A percentile compares a stretch with the other conserved stretches of the same genome.
phyloP scores from a whole-genome alignment of 2,888 invertebrate genomes.

The Ctenicera cuprea region DNA sequence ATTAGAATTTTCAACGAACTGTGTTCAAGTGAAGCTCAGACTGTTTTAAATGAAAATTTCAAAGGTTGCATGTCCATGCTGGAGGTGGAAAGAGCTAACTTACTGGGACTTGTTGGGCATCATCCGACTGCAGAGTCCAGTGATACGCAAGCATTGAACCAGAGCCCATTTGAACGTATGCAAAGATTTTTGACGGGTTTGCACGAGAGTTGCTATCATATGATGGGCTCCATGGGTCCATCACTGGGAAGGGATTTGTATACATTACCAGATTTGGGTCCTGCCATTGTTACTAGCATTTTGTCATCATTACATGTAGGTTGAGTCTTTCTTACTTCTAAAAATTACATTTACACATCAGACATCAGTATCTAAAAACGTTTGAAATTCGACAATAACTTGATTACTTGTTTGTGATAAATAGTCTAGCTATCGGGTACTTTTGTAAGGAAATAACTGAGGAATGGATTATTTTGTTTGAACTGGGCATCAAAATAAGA shows the following conservation, averaged over 20 bases:
- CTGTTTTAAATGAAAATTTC: conserved; percentile 80
- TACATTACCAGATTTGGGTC: conserved; percentile 83
- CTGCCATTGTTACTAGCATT: conserved; percentile 83
- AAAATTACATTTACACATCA: too few species aligned
- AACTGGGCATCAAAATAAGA: too few species aligned
- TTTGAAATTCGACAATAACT: too few species aligned
- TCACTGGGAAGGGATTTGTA: conserved; percentile 92
- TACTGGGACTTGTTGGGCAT: conserved; percentile 79
- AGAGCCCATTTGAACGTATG: conserved; percentile 85
- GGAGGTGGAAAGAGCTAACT: conserved; percentile 85
- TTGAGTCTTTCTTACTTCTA: not conserved
- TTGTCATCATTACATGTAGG: conserved; percentile 79
- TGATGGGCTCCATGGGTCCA: conserved; percentile 85
- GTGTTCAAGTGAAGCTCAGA: conserved; percentile 82
- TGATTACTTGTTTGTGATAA: too few species aligned
- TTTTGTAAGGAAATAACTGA: too few species aligned
- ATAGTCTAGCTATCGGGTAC: too few species aligned
- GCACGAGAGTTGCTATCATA: conserved; percentile 88
- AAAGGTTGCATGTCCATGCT: conserved; percentile 82
- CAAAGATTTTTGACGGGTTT: conserved; percentile 87
- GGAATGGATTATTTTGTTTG: too few species aligned
- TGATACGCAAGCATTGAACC: conserved; percentile 68
- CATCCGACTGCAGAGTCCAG: conserved; percentile 62
- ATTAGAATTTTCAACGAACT: conserved; percentile 87
- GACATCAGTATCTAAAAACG: too few species aligned